Percentiles rank a stretch among this genome's conserved stretches.
Conservation (phyloP, 1,140 invertebrate species). For the Chironomus striatipennis region DNA sequence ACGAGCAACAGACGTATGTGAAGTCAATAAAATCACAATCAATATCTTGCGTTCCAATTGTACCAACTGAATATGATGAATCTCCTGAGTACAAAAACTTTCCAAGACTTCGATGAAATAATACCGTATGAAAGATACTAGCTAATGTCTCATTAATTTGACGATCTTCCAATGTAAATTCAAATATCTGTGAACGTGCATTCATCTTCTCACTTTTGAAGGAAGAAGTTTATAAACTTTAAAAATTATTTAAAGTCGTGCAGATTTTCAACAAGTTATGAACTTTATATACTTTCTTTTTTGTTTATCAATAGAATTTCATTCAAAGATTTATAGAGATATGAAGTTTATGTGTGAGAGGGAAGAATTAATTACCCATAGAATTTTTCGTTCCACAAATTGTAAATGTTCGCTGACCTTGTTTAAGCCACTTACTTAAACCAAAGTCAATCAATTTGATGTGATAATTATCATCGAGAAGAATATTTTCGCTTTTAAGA, state of each 20-base stretch:
- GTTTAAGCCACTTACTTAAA: conserved; percentile 80
- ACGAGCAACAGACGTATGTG: conserved; percentile 91
- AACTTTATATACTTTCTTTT: background rate
- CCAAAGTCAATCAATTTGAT: conserved; percentile 85
- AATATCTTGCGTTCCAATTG: conserved; percentile 89
- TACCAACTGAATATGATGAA: conserved; percentile 88
- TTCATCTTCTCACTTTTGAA: conserved; percentile 56
- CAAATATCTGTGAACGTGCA: conserved; percentile 77
- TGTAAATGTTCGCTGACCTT: conserved; percentile 66
- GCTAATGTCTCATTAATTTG: conserved; percentile 92
- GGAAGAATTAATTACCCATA: conserved; percentile 59
- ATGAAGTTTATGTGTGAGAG: background rate
- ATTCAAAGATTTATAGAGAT: background rate
- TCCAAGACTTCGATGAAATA: conserved; percentile 88
- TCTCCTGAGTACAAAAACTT: conserved; percentile 94
- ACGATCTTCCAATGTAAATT: conserved; percentile 81
- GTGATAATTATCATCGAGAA: conserved; percentile 71
- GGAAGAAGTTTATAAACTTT: background rate
- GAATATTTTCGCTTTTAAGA: conserved; percentile 83
- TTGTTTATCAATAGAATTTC: background rate
- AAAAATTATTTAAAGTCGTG: background rate
- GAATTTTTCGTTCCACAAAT: conserved; percentile 87
- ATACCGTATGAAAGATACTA: conserved; percentile 88
- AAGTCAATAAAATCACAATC: conserved; percentile 97
- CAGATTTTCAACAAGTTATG: background rate